Evolutionary conservation across 2,888 invertebrate species (phyloP).

Genomic region (Tetragonula carbonaria): DNA sequence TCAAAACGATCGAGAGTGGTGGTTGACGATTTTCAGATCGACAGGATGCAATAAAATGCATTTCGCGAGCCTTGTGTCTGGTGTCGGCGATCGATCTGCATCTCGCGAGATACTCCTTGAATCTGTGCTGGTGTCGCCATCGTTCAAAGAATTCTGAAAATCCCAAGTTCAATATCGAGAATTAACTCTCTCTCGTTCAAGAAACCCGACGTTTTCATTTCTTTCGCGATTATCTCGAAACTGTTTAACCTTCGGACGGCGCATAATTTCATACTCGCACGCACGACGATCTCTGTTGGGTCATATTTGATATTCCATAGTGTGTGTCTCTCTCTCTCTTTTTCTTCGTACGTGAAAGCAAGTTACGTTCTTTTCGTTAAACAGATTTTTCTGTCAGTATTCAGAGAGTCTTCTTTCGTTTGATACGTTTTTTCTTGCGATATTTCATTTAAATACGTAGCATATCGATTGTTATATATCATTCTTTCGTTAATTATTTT

Average conservation of each 20-base stretch:
- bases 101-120: conserved; percentile 46
- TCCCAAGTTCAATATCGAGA: conserved; percentile 41
- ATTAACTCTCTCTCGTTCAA: neutral
- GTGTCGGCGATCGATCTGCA: conserved; percentile 57
- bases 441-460: too few species aligned
- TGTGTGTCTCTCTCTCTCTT: too few species aligned
- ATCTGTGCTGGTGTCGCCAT: conserved; percentile 24
- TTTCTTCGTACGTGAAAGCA: too few species aligned
- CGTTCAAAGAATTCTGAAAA: conserved; percentile 21
- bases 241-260: neutral
- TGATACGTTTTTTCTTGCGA: too few species aligned
- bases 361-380: too few species aligned
- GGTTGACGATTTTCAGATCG: conserved; percentile 4
- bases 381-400: too few species aligned
- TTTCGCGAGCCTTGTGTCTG: conserved; percentile 40
- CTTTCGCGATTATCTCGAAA: neutral
- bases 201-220: neutral
- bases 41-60: conserved; percentile 37
- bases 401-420: too few species aligned
- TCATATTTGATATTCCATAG: too few species aligned
- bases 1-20: neutral
- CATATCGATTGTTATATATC: too few species aligned
- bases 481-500: too few species aligned
- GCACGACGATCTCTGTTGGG: too few species aligned
- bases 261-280: too few species aligned